phyloP scores from a whole-genome alignment of 2,888 invertebrate species.

The Erebia palarica region DNA sequence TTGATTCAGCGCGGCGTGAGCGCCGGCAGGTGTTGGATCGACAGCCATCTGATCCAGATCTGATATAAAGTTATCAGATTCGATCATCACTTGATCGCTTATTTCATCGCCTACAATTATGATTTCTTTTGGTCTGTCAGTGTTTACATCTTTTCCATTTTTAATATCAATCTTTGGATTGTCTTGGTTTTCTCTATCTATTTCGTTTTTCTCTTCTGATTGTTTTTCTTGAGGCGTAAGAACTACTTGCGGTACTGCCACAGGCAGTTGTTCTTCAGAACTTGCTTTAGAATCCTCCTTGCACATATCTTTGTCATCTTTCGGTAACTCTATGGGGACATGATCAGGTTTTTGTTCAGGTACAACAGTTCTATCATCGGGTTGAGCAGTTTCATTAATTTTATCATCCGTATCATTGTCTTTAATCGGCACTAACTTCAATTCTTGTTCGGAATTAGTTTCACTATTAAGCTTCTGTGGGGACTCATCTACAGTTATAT shows the following conservation, averaged over 20 bases:
- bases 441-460: slow-evolving; percentile 64
- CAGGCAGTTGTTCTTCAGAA: slow-evolving; percentile 53
- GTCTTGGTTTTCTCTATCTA: slow-evolving; percentile 54
- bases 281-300: slow-evolving; percentile 55
- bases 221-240: slow-evolving; percentile 52
- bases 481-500: slow-evolving; percentile 69
- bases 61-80: slow-evolving; percentile 77
- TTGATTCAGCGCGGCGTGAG: slow-evolving; percentile 54
- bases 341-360: slow-evolving; percentile 55
- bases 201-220: slow-evolving; percentile 50
- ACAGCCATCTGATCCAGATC: slow-evolving; percentile 80
- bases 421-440: slow-evolving; percentile 63
- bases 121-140: slow-evolving; percentile 64
- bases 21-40: slow-evolving; percentile 69
- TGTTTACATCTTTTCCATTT: slow-evolving; percentile 56
- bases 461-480: slow-evolving; percentile 60
- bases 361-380: slow-evolving; percentile 55
- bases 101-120: slow-evolving; percentile 56
- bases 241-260: slow-evolving; percentile 36
- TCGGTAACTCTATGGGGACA: slow-evolving; percentile 56
- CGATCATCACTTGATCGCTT: slow-evolving; percentile 65
- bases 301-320: slow-evolving; percentile 55
- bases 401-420: slow-evolving; percentile 62
- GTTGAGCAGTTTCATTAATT: slow-evolving; percentile 58
- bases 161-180: slow-evolving; percentile 55